phyloP scores from a whole-genome alignment of 2,797 vertebrate species.

The Gastrophryne carolinensis region DNA sequence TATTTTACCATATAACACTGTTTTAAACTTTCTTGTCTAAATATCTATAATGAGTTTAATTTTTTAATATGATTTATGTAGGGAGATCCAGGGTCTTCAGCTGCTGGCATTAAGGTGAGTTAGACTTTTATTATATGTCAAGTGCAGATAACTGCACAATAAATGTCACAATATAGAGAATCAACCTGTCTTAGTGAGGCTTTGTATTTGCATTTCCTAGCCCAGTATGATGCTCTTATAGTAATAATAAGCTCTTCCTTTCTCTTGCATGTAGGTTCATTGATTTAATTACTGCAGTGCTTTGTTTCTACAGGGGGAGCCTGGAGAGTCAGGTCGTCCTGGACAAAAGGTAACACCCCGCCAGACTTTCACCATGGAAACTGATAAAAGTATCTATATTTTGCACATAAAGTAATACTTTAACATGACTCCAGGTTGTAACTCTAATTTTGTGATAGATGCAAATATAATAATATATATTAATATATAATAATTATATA shows the following conservation, averaged over 20 bases:
- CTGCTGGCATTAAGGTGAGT: conserved; percentile 95
- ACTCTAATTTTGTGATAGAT: too few relatives aligned
- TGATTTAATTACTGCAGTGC: background rate
- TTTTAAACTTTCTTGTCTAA: background rate
- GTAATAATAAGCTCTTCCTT: background rate
- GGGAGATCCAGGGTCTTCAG: conserved; percentile 95
- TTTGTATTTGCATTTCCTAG: background rate
- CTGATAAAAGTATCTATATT: too few relatives aligned
- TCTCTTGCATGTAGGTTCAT: background rate
- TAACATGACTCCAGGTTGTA: too few relatives aligned
- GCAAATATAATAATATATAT: too few relatives aligned
- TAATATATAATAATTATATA: too few relatives aligned
- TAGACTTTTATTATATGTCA: background rate
- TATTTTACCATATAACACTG: too few relatives aligned
- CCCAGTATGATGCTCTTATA: background rate
- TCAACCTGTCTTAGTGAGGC: too few relatives aligned
- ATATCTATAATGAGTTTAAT: conserved; percentile 53
- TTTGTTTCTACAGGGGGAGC: conserved; percentile 82
- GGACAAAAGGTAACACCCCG: conserved; percentile 86
- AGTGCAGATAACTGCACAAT: background rate
- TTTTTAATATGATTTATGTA: conserved; percentile 60
- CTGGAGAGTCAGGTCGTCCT: conserved; percentile 88
- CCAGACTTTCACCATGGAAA: background rate
- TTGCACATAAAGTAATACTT: too few relatives aligned
- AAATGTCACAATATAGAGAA: background rate